Base-by-base conservation (phyloP, 1,140 invertebrate genomes). In the Panagrolaimus sp. region DNA sequence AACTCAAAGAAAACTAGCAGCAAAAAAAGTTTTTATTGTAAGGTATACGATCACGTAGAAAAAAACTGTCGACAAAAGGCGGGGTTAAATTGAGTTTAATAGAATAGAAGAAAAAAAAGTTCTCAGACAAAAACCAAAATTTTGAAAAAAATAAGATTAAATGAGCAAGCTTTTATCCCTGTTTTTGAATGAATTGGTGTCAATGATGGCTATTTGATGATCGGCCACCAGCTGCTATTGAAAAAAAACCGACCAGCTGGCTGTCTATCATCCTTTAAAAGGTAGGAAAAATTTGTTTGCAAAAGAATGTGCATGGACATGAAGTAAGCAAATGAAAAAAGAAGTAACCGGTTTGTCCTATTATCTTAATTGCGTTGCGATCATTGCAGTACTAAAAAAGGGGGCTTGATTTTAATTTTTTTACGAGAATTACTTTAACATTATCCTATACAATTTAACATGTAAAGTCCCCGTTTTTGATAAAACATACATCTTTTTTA, bases 321-420 rank as follows among this genome's bases (percentile, higher is more conserved):
- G 7, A 38, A 38, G 7, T 38, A 38, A 38, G 31, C 51, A 25
- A 57, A 25, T n/a, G n/a, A 27, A 57, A 16, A 57, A 57, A 57
- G 51, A 57, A 27, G 27, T 27, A 57, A 57, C 51, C 51, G 51
- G 51, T 57, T 57, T 57, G 51, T 57, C 51, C 51, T 57, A 57
- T 57, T 57, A 57, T 57, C 20, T 57, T 25, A 57, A 57, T 20
- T 27, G 51, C 31, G 31, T 38, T 38, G 31, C 31, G 31, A 38
- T 38, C 31, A 38, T 38, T 38, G 31, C 31, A 38, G 31, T 38
- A 38, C 31, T 38, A 38, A 38, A 38, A 38, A 38, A 38, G 31
- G 31, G 31, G 31, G 7, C 31, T 38, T 38, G 31, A 38, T 38
- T 38, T 38, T 38, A 38, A 38, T 38, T 38, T n/a, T n/a, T 38